Percentiles rank a stretch among this genome's conserved stretches.
Conservation (phyloP, 2,113 vertebrate species). For the Pelvicachromis taeniatus region DNA sequence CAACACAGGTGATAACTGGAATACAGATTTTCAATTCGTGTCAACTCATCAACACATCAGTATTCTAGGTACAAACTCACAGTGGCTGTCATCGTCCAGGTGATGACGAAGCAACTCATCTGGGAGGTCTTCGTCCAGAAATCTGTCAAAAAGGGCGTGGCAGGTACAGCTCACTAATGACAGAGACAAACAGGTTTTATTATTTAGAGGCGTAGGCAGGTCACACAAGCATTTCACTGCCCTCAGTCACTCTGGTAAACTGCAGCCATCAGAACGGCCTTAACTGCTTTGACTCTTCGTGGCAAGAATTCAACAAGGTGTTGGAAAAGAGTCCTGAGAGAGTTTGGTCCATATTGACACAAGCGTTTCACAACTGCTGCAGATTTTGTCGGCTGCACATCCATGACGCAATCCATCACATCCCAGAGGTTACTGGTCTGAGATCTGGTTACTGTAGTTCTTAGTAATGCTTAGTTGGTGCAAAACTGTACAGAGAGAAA, state of each 20-base stretch:
- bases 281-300: background rate
- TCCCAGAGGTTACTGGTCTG: background rate
- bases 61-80: constrained; percentile 24
- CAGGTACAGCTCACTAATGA: constrained; percentile 59
- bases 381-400: background rate
- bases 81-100: constrained; percentile 39
- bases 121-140: constrained; percentile 43
- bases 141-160: constrained; percentile 45
- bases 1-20: background rate
- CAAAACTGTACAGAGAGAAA: background rate
- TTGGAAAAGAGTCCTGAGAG: background rate
- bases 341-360: background rate
- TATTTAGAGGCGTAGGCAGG: background rate
- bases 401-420: background rate
- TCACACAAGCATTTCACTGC: background rate
- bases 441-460: background rate
- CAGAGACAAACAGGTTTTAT: background rate
- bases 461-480: background rate
- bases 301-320: background rate
- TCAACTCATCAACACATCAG: background rate
- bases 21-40: background rate
- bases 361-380: background rate
- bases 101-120: constrained; percentile 23
- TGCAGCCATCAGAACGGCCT: background rate
- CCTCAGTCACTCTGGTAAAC: background rate